Percentiles rank a stretch among this genome's conserved stretches.
Conservation (phyloP, 2,797 vertebrate genomes). For the Parotocinclus haroldoi region DNA sequence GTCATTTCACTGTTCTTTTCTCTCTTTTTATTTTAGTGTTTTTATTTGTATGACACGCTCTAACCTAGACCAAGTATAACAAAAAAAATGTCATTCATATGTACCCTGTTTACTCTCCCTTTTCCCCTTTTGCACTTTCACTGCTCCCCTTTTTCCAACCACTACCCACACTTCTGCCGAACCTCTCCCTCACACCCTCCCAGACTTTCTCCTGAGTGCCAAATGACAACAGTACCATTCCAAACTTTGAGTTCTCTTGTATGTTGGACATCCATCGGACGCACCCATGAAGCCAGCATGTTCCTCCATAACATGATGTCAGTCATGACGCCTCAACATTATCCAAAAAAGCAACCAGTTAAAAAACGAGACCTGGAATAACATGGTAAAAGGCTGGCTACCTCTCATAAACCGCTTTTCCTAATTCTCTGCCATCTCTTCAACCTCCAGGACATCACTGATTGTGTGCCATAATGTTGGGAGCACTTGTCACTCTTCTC, state of each 20-base stretch:
- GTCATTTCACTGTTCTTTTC: conserved; percentile 76
- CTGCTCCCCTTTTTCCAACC: conserved; percentile 65
- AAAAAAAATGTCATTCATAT: conserved; percentile 77
- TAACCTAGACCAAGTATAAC: conserved; percentile 79
- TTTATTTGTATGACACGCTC: conserved; percentile 73
- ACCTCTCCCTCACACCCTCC: conserved; percentile 54
- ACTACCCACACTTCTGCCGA: conserved; percentile 58
- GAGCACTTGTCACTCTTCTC: conserved; percentile 73
- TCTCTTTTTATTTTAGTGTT: conserved; percentile 62
- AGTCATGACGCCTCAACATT: conserved; percentile 79
- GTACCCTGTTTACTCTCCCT: conserved; percentile 75
- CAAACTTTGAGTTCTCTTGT: conserved; percentile 78
- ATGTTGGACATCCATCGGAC: conserved; percentile 80
- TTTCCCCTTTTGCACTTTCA: conserved; percentile 76
- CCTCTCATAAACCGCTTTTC: conserved; percentile 80
- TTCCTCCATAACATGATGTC: conserved; percentile 82
- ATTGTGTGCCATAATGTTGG: conserved; percentile 80
- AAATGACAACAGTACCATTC: conserved; percentile 78
- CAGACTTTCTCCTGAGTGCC: conserved; percentile 76
- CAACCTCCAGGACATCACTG: conserved; percentile 81
- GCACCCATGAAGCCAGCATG: conserved; percentile 81
- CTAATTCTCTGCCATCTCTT: conserved; percentile 79
- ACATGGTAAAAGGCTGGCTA: conserved; percentile 64
- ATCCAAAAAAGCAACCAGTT: conserved; percentile 61
- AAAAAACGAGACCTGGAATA: conserved; percentile 75